A percentile compares a stretch with the other conserved stretches of the same genome.
Conservation (phyloP, 2,888 invertebrate species). For the Chironomus riparius region DNA sequence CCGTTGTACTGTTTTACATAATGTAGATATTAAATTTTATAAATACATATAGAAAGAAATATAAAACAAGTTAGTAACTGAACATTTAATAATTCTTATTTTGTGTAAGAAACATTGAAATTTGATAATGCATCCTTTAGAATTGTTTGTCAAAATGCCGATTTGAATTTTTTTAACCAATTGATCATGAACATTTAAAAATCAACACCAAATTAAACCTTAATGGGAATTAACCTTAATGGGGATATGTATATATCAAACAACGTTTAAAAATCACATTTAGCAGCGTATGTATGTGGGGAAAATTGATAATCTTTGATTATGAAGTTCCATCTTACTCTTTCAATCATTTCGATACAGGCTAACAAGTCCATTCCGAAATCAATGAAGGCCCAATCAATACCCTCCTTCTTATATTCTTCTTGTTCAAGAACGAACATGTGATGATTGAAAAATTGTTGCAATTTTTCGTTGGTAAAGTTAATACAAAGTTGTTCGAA, state of each 20-base stretch:
- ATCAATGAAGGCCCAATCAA: conserved; percentile 97
- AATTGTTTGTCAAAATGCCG: no score
- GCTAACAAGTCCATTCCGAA: conserved; percentile 98
- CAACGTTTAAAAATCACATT: no score
- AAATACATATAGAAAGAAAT: background rate
- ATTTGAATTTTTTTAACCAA: no score
- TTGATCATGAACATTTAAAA: no score
- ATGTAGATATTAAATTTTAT: background rate
- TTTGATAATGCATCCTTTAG: no score
- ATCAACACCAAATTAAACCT: no score
- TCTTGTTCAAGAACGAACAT: conserved; percentile 99
- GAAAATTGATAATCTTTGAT: background rate
- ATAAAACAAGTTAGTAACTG: no score
- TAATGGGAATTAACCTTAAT: no score
- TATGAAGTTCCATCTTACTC: conserved; percentile 53
- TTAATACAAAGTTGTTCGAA: conserved; percentile 99
- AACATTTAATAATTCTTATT: no score
- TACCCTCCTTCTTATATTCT: conserved; percentile 95
- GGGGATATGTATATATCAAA: no score
- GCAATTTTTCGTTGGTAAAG: conserved; percentile 98
- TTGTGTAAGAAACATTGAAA: no score
- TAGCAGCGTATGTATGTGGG: background rate
- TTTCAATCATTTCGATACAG: conserved; percentile 98
- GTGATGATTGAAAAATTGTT: conserved; percentile 99
- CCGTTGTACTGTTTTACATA: conserved; percentile 67